Evolutionary conservation across 35 echinoderm and acorn worm species (phyloP), one percentile per base, ranked within the genome.

Genomic region (Chiridota heheva): DNA sequence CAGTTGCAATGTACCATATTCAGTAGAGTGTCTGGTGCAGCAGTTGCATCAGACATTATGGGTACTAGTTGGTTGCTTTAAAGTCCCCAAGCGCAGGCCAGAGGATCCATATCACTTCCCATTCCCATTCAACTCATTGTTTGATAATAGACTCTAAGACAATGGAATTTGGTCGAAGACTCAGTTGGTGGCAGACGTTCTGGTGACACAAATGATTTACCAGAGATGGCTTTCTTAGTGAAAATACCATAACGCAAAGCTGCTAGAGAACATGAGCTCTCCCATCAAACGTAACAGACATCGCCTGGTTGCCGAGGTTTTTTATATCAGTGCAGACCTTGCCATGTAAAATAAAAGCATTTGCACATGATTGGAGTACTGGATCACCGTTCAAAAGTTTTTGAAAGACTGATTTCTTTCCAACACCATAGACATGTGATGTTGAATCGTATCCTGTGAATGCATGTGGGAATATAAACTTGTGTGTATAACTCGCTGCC

Each of bases 381-480:
- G 29, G 32, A 49, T 90, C 70, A 38, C 68, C 79, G 36, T 48
- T 55, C 1, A 32, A 16, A 62, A 89, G 65, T 40, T 89, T 89
- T 18, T 61, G 34, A 22, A 89, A 72, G 10, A 42, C 66, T 70
- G 82, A 32, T 58, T 86, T 86, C 55, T 91, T 90, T 0, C 89
- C 81, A 70, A 92, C 58, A 53, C 76, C 82, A 61, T 65, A 78
- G 10, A 92, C 72, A 25, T 67, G 65, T 18, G 76, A 88, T 2
- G 71, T 65, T 57, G 84, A 42, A 65, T 75, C 90, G 82, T 84
- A 82, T 36, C 76, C 83, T 36, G 83, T 86, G 44, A 82, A 87
- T 18, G 76, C 83, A 65, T 89, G 86, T 2, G 73, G 2, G 36
- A 86, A 91, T 25, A 86, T 62, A 90, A 47, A 4, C 2, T 44